Conservation (phyloP, 2,888 invertebrate genomes). For the Drosophila koepferae region DNA sequence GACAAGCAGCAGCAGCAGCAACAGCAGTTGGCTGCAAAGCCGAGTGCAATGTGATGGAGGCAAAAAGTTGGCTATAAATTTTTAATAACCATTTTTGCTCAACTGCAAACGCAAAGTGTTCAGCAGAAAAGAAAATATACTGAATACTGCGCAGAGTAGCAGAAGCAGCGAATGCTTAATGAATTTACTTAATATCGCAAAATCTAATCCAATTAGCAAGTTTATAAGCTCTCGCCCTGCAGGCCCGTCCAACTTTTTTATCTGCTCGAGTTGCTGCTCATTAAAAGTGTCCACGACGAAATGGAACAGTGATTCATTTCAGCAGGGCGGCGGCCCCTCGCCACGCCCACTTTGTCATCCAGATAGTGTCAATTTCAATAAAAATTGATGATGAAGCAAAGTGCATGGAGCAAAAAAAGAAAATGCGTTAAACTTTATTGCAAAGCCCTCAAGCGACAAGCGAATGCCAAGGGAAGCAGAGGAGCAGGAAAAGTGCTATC, state of each 20-base stretch:
- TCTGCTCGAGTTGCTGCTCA: slow-evolving; percentile 59
- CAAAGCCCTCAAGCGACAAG: slow-evolving; percentile 17
- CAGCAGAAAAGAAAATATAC: slow-evolving; percentile 11
- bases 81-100: slow-evolving; percentile 66
- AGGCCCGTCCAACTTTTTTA: slow-evolving; percentile 14
- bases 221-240: slow-evolving; percentile 57
- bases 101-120: slow-evolving; percentile 34
- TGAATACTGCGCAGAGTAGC: background rate
- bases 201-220: slow-evolving; percentile 79
- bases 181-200: slow-evolving; percentile 69
- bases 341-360: slow-evolving; percentile 35
- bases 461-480: background rate
- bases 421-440: slow-evolving; percentile 72
- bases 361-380: slow-evolving; percentile 80
- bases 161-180: slow-evolving; percentile 34
- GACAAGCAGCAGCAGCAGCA: slow-evolving; percentile 8
- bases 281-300: slow-evolving; percentile 68
- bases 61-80: slow-evolving; percentile 68
- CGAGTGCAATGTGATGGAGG: slow-evolving; percentile 4
- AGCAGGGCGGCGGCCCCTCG: slow-evolving; percentile 3
- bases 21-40: slow-evolving; percentile 15
- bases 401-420: slow-evolving; percentile 50
- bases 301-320: slow-evolving; percentile 54
- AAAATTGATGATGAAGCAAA: slow-evolving; percentile 78
- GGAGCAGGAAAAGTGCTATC: background rate